Conservation (phyloP, 2,797 vertebrate species). For the Eulemur mongoz region DNA sequence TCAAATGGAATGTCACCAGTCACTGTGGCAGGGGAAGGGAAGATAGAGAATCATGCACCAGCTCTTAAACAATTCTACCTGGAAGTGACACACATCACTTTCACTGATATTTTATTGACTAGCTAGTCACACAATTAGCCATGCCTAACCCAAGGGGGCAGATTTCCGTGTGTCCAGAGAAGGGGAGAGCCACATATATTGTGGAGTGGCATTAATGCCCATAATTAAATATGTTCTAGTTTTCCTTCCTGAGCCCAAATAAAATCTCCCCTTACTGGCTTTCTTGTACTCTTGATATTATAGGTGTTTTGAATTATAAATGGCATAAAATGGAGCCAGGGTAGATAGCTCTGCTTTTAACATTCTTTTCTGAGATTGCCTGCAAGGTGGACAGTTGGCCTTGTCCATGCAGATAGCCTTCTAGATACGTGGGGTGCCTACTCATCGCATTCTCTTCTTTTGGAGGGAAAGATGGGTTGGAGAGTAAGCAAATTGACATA, state of each 20-base stretch:
- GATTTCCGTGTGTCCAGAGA: background rate
- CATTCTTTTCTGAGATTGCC: background rate
- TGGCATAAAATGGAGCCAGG: background rate
- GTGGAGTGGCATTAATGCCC: background rate
- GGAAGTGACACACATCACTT: background rate
- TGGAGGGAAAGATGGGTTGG: background rate
- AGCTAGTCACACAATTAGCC: background rate
- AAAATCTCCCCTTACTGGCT: background rate
- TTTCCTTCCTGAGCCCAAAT: background rate
- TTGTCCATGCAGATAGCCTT: background rate
- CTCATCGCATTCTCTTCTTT: background rate
- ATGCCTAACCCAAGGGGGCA: background rate
- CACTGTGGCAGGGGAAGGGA: background rate
- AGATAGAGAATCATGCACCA: background rate
- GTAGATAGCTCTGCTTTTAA: background rate
- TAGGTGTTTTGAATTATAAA: background rate
- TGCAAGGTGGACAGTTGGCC: background rate
- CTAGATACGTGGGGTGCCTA: background rate
- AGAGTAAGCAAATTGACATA: slow-evolving; percentile 10
- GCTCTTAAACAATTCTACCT: background rate
- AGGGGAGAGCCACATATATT: background rate
- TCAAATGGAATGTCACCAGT: background rate
- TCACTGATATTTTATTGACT: background rate
- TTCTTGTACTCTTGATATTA: background rate
- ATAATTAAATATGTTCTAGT: background rate